Conservation (phyloP, 2,797 vertebrate genomes). For the Notolabrus celidotus region DNA sequence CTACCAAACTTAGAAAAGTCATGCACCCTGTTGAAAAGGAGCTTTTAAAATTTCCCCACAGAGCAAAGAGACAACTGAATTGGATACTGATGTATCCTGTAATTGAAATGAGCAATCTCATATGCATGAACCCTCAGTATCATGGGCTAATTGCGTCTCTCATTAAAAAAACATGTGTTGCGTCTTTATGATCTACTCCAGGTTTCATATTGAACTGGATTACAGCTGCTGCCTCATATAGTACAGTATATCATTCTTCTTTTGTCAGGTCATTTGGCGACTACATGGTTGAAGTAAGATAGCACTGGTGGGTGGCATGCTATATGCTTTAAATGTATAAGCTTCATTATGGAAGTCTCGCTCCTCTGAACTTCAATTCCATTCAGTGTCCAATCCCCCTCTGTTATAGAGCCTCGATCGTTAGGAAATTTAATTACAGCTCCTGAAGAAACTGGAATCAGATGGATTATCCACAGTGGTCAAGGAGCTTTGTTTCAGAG, state of each 20-base stretch:
- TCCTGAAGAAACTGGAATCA: slow-evolving; percentile 71
- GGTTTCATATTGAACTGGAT: slow-evolving; percentile 68
- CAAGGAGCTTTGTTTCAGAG: slow-evolving; percentile 55
- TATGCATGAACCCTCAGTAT: slow-evolving; percentile 67
- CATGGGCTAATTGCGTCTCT: slow-evolving; percentile 75
- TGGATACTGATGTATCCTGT: slow-evolving; percentile 67
- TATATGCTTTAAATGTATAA: slow-evolving; percentile 72
- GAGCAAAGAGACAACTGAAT: slow-evolving; percentile 62
- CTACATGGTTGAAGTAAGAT: slow-evolving; percentile 54
- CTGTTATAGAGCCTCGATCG: slow-evolving; percentile 62
- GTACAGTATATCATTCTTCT: slow-evolving; percentile 44
- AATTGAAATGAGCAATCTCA: slow-evolving; percentile 80
- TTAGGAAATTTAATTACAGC: slow-evolving; percentile 82
- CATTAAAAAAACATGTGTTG: slow-evolving; percentile 81
- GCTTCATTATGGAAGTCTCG: slow-evolving; percentile 78
- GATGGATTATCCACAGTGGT: slow-evolving; percentile 76
- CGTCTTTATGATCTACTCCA: slow-evolving; percentile 65
- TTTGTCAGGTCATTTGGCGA: slow-evolving; percentile 63
- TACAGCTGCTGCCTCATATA: slow-evolving; percentile 53
- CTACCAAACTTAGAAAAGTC: slow-evolving; percentile 52
- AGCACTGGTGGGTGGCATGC: slow-evolving; percentile 38
- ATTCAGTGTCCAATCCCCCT: slow-evolving; percentile 63
- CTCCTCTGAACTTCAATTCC: slow-evolving; percentile 78
- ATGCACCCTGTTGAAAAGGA: slow-evolving; percentile 45
- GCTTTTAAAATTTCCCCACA: slow-evolving; percentile 64